Evolutionary conservation across 2,113 vertebrate genomes (phyloP).

Genomic region (Irena cyanogastra): DNA sequence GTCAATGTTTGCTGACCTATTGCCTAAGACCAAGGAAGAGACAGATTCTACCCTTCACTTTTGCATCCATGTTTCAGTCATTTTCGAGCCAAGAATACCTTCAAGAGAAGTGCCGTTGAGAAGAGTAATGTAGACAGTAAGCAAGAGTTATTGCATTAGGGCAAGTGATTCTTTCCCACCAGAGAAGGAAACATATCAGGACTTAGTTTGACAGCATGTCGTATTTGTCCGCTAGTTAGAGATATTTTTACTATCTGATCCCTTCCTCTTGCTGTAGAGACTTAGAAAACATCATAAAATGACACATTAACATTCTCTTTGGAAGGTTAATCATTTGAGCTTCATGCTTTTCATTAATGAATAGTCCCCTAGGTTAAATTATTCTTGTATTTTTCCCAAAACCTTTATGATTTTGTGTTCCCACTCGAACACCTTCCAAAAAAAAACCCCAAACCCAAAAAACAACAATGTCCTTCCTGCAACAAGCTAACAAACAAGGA

Average conservation of each 20-base stretch:
- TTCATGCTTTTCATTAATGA: not conserved
- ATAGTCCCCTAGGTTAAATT: not conserved
- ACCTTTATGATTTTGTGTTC: not conserved
- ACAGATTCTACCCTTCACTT: not conserved
- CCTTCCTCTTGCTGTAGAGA: not conserved
- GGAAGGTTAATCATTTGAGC: not conserved
- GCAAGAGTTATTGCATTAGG: not conserved
- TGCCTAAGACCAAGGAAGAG: not conserved
- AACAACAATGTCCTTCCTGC: fast-evolving
- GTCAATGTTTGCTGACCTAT: not conserved
- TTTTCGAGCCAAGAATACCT: not conserved
- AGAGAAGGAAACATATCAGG: not conserved
- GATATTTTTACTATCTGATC: not conserved
- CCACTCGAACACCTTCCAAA: not conserved
- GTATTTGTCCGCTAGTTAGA: not conserved
- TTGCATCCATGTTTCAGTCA: not conserved
- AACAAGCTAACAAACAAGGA: not conserved
- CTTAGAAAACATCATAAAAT: not conserved
- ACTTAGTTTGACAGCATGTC: not conserved
- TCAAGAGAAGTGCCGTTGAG: not conserved
- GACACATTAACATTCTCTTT: not conserved
- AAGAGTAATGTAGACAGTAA: not conserved
- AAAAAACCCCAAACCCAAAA: not conserved
- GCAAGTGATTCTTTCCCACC: not conserved
- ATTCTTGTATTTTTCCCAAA: not conserved